Evolutionary conservation across 1,140 invertebrate genomes (phyloP).

Genomic region (honey bee (Apis mellifera)): Amel_HAv3.1 CM009933.2:5711001-5711500

Average conservation of each 20-base stretch:
- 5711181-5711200: slow-evolving; percentile 67
- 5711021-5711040: too few relatives aligned
- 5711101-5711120: slow-evolving; percentile 58
- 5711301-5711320: slow-evolving; percentile 29
- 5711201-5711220: slow-evolving; percentile 62
- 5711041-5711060: background rate
- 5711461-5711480: background rate
- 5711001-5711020: too few relatives aligned
- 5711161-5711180: slow-evolving; percentile 68
- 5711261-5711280: slow-evolving; percentile 50
- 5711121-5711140: slow-evolving; percentile 65
- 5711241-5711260: background rate
- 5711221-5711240: background rate
- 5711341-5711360: background rate
- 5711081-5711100: slow-evolving; percentile 2
- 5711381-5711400: slow-evolving; percentile 3
- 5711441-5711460: slow-evolving; percentile 3
- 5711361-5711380: slow-evolving; percentile 1
- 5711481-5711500: background rate
- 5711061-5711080: background rate
- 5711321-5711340: slow-evolving; percentile 38
- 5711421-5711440: background rate
- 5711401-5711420: background rate
- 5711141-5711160: slow-evolving; percentile 40
- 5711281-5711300: slow-evolving; percentile 50